Conservation (phyloP, 92 coral and sea anemone genomes). For the Actinostola sp. region DNA sequence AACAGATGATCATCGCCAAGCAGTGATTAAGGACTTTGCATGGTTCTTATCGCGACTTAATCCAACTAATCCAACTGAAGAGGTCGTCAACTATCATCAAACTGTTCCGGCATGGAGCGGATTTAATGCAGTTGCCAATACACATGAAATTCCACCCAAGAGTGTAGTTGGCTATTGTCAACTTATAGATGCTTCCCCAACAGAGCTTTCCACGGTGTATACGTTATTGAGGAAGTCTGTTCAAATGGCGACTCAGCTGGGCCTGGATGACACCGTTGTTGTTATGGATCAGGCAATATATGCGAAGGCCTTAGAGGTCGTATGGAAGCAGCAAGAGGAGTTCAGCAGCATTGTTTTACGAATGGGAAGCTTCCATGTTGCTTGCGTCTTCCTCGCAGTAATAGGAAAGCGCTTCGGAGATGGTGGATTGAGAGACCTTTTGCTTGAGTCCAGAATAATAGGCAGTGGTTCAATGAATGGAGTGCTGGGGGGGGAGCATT, state of each 20-base stretch:
- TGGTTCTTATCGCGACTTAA: constrained; percentile 62
- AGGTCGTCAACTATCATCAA: not conserved
- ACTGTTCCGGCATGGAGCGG: constrained; percentile 67
- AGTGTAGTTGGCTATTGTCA: constrained; percentile 52
- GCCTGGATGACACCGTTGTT: constrained; percentile 38
- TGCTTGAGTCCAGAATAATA: constrained; percentile 57
- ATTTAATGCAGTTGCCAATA: constrained; percentile 37
- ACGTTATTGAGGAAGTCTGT: constrained; percentile 40
- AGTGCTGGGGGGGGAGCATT: constrained; percentile 66
- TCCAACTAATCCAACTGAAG: constrained; percentile 19
- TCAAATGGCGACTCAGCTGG: constrained; percentile 48
- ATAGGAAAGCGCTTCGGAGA: constrained; percentile 54
- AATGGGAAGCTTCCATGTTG: constrained; percentile 48
- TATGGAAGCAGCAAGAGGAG: constrained; percentile 48
- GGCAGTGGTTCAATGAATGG: constrained; percentile 68
- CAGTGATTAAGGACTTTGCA: constrained; percentile 49
- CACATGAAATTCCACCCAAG: constrained; percentile 34
- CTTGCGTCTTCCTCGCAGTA: constrained; percentile 49
- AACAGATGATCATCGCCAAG: constrained; percentile 16
- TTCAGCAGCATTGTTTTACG: constrained; percentile 40
- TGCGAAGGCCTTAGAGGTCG: constrained; percentile 57
- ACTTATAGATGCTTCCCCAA: constrained; percentile 63
- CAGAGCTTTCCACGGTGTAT: constrained; percentile 53
- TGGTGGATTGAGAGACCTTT: constrained; percentile 54
- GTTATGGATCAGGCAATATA: constrained; percentile 55